These are phyloP conservation scores for Epizoanthus illoricatus DNA, from an alignment of 92 coral and sea anemone genomes.

Conservation along the genomic window DNA sequence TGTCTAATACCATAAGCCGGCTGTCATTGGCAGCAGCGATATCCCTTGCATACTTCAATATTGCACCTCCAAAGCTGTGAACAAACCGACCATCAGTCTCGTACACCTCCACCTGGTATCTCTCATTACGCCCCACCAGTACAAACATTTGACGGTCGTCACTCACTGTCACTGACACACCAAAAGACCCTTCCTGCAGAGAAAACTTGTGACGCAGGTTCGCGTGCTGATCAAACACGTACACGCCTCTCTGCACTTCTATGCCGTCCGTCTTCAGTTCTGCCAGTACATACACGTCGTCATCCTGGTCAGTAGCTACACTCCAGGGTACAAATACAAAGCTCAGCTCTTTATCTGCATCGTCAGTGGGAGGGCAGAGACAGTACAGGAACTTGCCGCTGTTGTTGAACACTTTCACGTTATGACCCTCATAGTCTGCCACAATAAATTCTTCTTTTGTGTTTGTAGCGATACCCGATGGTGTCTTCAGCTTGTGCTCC, in stretches of 20 bases:
- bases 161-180: constrained; percentile 14
- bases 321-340: background rate
- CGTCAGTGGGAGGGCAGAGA: background rate
- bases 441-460: constrained; percentile 31
- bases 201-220: constrained; percentile 11
- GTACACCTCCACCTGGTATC: background rate
- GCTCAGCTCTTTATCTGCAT: background rate
- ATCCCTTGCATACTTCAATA: background rate
- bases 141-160: constrained; percentile 1
- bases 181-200: background rate
- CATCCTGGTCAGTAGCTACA: constrained; percentile 28
- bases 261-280: background rate
- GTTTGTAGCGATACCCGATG: constrained; percentile 32
- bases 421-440: background rate
- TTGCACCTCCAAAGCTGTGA: constrained; percentile 15
- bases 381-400: constrained; percentile 36
- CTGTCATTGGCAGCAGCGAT: constrained; percentile 20
- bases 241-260: background rate
- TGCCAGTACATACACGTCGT: constrained; percentile 35
- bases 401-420: constrained; percentile 42
- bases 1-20: constrained; percentile 23
- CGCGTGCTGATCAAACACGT: constrained; percentile 23
- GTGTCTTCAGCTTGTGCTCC: constrained; percentile 8
- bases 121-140: background rate
- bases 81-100: constrained; percentile 9